Evolutionary conservation across 2,888 invertebrate species (phyloP).

Genomic region (Chaitophorus viminalis): DNA sequence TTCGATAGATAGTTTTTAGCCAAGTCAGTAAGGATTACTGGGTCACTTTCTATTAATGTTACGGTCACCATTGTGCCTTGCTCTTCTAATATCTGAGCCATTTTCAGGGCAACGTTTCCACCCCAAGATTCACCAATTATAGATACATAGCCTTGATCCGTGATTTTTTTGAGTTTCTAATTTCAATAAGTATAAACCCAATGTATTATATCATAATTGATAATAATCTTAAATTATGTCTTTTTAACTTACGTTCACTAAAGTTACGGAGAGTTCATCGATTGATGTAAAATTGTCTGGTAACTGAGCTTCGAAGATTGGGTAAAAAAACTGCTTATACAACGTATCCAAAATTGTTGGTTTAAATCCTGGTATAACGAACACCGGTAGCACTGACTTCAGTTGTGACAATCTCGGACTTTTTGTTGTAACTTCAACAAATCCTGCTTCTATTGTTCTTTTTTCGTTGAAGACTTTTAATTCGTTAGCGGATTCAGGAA

Average conservation of each 20-base stretch:
- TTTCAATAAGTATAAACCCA: too few relatives aligned
- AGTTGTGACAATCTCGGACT: constrained; percentile 67
- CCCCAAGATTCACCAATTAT: constrained; percentile 74
- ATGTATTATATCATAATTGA: too few relatives aligned
- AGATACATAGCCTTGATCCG: not conserved
- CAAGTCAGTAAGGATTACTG: constrained; percentile 16
- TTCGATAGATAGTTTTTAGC: not conserved
- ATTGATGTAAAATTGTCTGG: constrained; percentile 10
- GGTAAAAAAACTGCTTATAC: constrained; percentile 18
- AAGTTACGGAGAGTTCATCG: constrained; percentile 7
- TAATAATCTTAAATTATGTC: too few relatives aligned
- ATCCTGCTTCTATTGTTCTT: constrained; percentile 64
- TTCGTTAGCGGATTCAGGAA: not conserved
- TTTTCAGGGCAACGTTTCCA: constrained; percentile 72
- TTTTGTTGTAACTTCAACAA: constrained; percentile 67
- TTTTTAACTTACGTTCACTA: constrained; percentile 28
- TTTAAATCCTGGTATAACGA: constrained; percentile 68
- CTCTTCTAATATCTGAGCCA: constrained; percentile 69
- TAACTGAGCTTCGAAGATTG: constrained; percentile 27
- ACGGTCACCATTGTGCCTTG: constrained; percentile 60
- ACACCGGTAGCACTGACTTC: constrained; percentile 66
- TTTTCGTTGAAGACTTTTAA: not conserved
- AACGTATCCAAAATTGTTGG: constrained; percentile 64
- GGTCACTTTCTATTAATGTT: constrained; percentile 62
- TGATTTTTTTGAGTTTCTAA: constrained; percentile 21